Base-by-base conservation (phyloP, 2,113 vertebrate genomes). In the Cygnus atratus region DNA sequence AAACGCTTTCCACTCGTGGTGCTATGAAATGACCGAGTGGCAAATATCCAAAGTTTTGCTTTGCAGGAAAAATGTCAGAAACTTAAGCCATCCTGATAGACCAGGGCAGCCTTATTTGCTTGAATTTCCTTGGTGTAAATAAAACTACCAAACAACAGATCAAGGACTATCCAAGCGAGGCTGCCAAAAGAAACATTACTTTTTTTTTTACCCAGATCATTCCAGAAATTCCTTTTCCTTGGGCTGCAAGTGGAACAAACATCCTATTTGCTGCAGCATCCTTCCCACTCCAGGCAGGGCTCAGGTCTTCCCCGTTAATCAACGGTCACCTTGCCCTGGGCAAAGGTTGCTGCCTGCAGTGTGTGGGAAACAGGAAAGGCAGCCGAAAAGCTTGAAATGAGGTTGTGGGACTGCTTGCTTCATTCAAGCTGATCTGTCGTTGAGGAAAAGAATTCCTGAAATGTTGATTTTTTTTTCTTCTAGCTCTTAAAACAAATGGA, bases 341-440 rank as follows among this genome's bases (percentile, higher is more conserved):
- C 96, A 96, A 95, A 96, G 92, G 77, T 70, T 95, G 79, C 83
- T 68, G 87, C 78, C 83, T 94, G 75, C 72, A 73, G 37, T 79
- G 68, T 91, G 93, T 97, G 95, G 95, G 96, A 97, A 97, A 96
- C 86, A 94, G 95, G 90, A 97, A 97, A 96, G 91, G 72, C 48
- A 87, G 90, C 67, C 50, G 84, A 55, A 59, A 94, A 94, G 16
- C 52, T 86, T 85, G 82, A 94, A 94, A 81, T 73, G 62, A 26
- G 92, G 72, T 37, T 85, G 68, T 91, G 89, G 31, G 90, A 52
- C 48, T 71, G 37, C n/a, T 73, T 52, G 14, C 62, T 95, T 91
- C 79, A 72, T 87, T 93, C 71, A 91, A 88, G 82, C 76, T 88
- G 78, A 73, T 48, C 35, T 80, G 87, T 57, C 77, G 75, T 81